Percentiles rank a stretch among this genome's conserved stretches.
phyloP scores from a whole-genome alignment of 2,797 vertebrate genomes.

The Pteropus rufus region DNA sequence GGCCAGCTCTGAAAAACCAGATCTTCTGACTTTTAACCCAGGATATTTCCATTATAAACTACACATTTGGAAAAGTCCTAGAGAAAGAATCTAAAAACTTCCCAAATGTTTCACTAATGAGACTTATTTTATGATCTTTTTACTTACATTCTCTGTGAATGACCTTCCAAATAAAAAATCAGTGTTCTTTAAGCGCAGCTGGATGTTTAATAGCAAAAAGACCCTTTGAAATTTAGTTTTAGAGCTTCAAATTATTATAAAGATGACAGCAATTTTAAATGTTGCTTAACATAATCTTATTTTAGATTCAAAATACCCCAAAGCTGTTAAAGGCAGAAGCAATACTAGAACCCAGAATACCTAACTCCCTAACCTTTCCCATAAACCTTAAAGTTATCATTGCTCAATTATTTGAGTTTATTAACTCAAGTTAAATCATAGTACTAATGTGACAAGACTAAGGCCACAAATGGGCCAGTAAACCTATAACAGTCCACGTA shows the following conservation, averaged over 20 bases:
- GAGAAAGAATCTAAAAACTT: neutral
- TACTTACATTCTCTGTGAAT: neutral
- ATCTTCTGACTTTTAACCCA: neutral
- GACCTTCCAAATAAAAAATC: neutral
- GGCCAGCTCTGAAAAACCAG: neutral
- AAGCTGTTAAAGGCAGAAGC: neutral
- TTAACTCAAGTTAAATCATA: neutral
- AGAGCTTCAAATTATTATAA: neutral
- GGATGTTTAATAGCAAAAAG: neutral
- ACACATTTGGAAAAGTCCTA: neutral
- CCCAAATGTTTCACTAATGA: neutral
- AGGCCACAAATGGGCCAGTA: neutral
- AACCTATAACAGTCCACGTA: neutral
- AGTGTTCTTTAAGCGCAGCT: neutral
- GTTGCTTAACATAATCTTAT: neutral
- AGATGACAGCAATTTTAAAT: neutral
- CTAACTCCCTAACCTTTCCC: neutral
- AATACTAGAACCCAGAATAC: neutral
- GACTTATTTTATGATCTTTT: neutral
- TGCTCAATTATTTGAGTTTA: neutral
- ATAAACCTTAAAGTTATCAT: neutral
- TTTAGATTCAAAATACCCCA: constrained; percentile 33
- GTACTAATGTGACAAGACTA: neutral
- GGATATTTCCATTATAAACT: neutral
- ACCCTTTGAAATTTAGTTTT: neutral